Evolutionary conservation across 2,888 invertebrate genomes (phyloP).

Genomic region (Cotesia congregata): DNA sequence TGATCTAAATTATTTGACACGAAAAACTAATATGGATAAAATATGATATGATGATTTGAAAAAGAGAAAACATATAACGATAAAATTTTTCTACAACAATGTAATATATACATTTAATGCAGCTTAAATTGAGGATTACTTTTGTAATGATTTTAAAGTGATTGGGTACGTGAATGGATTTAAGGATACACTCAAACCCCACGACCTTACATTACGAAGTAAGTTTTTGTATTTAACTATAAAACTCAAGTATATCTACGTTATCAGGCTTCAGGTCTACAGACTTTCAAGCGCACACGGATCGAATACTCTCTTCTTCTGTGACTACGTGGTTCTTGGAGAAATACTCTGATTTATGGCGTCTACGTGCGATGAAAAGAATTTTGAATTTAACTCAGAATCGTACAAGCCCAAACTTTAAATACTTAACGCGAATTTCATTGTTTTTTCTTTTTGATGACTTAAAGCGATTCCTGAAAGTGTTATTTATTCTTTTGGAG

Average conservation of each 20-base stretch:
- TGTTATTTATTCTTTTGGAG: neutral
- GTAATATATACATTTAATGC: neutral
- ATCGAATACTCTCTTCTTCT: constrained; percentile 32
- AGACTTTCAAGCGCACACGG: constrained; percentile 22
- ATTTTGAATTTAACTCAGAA: constrained; percentile 34
- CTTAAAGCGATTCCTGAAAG: neutral
- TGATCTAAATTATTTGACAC: neutral
- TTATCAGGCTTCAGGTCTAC: constrained; percentile 19
- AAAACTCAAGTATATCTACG: constrained; percentile 28
- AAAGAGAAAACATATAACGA: neutral
- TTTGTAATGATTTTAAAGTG: neutral
- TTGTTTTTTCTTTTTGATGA: constrained; percentile 2
- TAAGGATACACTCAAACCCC: neutral
- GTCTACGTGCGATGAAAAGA: constrained; percentile 43
- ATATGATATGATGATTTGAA: neutral
- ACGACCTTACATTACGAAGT: neutral
- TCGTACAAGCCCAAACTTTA: constrained; percentile 34
- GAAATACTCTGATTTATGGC: constrained; percentile 49
- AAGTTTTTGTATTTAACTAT: constrained; percentile 13
- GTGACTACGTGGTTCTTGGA: constrained; percentile 39
- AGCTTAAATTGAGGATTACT: neutral
- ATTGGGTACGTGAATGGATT: neutral
- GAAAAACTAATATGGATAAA: neutral
- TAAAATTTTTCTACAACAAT: neutral
- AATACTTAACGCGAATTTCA: constrained; percentile 28